A percentile compares a stretch with the other conserved stretches of the same genome.
These are phyloP conservation scores for Rattus norvegicus DNA, from an alignment of 2,113 vertebrate species.

Conservation along the genomic window GRCr8 NC_086025.1:112076501-112077000, in stretches of 20 bases:
- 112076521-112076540: not conserved
- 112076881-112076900: not conserved
- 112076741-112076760: not conserved
- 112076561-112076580: not conserved
- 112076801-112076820: not conserved
- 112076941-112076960: not conserved
- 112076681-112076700: not conserved
- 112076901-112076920: not conserved
- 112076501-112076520: not conserved
- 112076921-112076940: not conserved
- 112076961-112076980: not conserved
- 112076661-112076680: not conserved
- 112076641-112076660: accelerated
- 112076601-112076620: not conserved
- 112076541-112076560: not conserved
- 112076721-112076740: not conserved
- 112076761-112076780: not conserved
- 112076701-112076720: not conserved
- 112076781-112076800: not conserved
- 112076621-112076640: accelerated
- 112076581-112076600: not conserved
- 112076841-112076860: no score
- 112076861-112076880: not conserved
- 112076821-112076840: not conserved
- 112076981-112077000: not conserved